These are phyloP conservation scores for Myoxocephalus aenaeus DNA, from an alignment of 2,797 vertebrate genomes.

Conservation along the genomic window DNA sequence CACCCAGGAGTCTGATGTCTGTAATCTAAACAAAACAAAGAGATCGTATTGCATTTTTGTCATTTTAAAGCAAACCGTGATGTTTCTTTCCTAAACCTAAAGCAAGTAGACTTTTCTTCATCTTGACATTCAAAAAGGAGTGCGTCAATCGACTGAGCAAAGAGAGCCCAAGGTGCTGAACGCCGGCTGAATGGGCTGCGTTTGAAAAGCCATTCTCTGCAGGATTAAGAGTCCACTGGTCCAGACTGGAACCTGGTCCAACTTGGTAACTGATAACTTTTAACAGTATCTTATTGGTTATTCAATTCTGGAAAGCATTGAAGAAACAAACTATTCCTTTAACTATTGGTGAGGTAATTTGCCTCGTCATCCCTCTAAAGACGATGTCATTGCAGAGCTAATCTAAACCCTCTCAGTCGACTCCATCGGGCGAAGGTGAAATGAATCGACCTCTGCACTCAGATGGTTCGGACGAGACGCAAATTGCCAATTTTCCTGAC, in stretches of 20 bases:
- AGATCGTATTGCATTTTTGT: too few relatives aligned
- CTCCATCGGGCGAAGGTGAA: constrained; percentile 41
- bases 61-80: too few relatives aligned
- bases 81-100: too few relatives aligned
- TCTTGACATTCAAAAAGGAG: background rate
- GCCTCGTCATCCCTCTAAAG: background rate
- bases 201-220: background rate
- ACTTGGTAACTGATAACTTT: too few relatives aligned
- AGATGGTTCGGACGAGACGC: constrained; percentile 18
- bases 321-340: background rate
- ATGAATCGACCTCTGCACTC: constrained; percentile 30
- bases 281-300: background rate
- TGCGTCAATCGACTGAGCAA: background rate
- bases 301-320: background rate
- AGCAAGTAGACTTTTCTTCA: background rate
- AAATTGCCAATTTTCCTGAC: constrained; percentile 55
- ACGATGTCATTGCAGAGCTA: background rate
- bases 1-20: too few relatives aligned
- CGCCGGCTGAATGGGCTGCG: background rate
- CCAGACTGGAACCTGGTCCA: background rate
- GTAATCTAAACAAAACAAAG: too few relatives aligned
- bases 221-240: background rate
- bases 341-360: background rate
- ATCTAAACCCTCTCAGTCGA: background rate
- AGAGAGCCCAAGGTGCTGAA: background rate